Percentiles rank a stretch among this genome's conserved stretches.
Evolutionary conservation across 2,113 vertebrate species (phyloP).

Genomic region (Pluvianellus socialis): DNA sequence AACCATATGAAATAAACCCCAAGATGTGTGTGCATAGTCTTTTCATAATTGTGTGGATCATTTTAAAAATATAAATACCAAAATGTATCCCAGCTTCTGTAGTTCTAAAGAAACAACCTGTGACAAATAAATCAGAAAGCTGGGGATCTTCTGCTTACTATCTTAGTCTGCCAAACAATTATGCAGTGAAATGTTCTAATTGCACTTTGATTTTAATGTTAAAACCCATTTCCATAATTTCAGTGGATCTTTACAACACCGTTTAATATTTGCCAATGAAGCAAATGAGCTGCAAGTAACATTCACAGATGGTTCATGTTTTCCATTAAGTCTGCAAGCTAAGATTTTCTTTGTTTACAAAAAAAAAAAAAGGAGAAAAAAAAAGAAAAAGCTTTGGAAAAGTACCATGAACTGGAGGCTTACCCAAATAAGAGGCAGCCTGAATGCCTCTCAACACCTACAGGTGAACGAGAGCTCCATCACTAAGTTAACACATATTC

Average conservation of each 20-base stretch:
- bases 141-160: conserved; percentile 37
- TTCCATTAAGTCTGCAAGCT: conserved; percentile 49
- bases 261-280: conserved; percentile 75
- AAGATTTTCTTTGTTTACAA: conserved; percentile 50
- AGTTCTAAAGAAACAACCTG: conserved; percentile 61
- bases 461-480: not conserved
- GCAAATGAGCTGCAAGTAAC: conserved; percentile 77
- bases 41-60: not conserved
- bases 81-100: not conserved
- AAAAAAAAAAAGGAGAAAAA: not conserved
- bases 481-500: not conserved
- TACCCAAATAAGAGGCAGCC: not conserved
- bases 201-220: conserved; percentile 78
- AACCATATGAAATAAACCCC: not conserved
- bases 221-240: conserved; percentile 80
- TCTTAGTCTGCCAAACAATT: conserved; percentile 71
- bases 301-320: conserved; percentile 73
- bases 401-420: not conserved
- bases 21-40: not conserved
- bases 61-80: conserved; percentile 8
- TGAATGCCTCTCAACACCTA: not conserved
- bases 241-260: conserved; percentile 70
- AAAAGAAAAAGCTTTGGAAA: not conserved
- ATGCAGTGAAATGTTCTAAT: conserved; percentile 77
- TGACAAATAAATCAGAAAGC: conserved; percentile 66